Evolutionary conservation across 2,888 invertebrate species (phyloP), one percentile per base, ranked within the genome.

Genomic region (Euplexia lucipara): DNA sequence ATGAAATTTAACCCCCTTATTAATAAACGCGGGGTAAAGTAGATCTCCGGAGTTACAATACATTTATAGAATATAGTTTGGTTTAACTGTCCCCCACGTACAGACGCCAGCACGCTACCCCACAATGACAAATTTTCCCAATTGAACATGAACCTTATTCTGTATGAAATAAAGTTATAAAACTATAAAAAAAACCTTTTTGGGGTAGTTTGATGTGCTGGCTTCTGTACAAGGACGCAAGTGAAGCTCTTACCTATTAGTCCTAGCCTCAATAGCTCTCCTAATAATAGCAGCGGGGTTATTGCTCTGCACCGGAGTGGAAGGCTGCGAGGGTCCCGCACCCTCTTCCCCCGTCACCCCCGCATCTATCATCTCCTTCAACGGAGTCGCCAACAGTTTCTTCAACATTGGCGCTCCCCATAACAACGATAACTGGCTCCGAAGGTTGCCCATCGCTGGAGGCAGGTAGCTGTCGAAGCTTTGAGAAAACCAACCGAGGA

Each of bases 401-500:
- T 92, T 92, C 69, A 95, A 68, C 57, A 95, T 70, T 0, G 94
- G 91, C 3, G 90, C 91, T 0, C 92, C 97, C 98, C 98, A 98
- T 7, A 98, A 90, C 59, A 97, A 92, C 12, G 97, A 96, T 39
- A 98, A 89, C 87, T 98, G 98, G 7, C 90, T 90, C 51, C 96
- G 95, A 0, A 98, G 96, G 79, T 96, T 96, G 0, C 96, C 96
- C 92, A 98, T 96, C 0, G 97, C 96, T 34, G 97, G 97, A 58
- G 98, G 97, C 1, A 98, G 94, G 63, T 96, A 96, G 0, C 94
- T 91, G 84, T 97, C 97, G 52, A 97, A 96, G 3, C 97, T 96
- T 73, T 98, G 97, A 0, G 97, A 96, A 89, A 99, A 99, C 99
- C 99, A 99, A 41, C 99, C 99, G 12, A 99, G 96, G 26, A 99